Evolutionary conservation across 2,797 vertebrate genomes (phyloP).

Genomic region (Tadarida brasiliensis): DNA sequence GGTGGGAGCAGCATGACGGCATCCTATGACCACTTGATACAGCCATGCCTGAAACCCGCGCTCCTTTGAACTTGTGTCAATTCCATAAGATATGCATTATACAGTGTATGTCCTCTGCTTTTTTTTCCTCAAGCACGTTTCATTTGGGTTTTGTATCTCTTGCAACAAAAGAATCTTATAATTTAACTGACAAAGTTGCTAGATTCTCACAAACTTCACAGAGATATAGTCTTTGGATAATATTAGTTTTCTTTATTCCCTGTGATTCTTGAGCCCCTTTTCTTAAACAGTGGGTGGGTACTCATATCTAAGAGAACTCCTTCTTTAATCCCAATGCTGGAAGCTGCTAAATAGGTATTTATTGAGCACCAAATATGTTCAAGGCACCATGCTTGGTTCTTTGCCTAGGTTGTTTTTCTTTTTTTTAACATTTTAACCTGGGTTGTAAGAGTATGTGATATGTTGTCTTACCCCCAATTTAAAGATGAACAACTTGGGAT

Average conservation of each 20-base stretch:
- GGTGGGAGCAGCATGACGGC: too few species aligned
- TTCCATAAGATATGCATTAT: neutral
- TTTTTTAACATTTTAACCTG: neutral
- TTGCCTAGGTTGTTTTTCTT: neutral
- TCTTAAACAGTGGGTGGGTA: neutral
- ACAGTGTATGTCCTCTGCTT: neutral
- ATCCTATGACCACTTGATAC: too few species aligned
- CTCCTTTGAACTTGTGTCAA: neutral
- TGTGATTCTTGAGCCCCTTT: neutral
- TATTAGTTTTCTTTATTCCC: neutral
- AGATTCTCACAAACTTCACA: neutral
- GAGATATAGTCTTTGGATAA: neutral
- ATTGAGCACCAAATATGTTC: neutral
- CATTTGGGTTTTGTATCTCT: neutral
- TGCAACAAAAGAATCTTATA: neutral
- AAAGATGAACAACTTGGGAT: conserved; percentile 16
- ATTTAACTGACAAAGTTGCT: neutral
- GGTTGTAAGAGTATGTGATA: neutral
- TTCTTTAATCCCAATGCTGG: neutral
- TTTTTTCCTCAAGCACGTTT: neutral
- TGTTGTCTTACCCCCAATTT: neutral
- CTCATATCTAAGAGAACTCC: neutral
- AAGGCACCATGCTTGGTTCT: neutral
- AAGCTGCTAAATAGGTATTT: neutral
- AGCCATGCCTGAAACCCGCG: neutral